Evolutionary conservation across 2,797 vertebrate species (phyloP), one percentile per base, ranked within the genome.

Genomic region (Prunella strophiata): DNA sequence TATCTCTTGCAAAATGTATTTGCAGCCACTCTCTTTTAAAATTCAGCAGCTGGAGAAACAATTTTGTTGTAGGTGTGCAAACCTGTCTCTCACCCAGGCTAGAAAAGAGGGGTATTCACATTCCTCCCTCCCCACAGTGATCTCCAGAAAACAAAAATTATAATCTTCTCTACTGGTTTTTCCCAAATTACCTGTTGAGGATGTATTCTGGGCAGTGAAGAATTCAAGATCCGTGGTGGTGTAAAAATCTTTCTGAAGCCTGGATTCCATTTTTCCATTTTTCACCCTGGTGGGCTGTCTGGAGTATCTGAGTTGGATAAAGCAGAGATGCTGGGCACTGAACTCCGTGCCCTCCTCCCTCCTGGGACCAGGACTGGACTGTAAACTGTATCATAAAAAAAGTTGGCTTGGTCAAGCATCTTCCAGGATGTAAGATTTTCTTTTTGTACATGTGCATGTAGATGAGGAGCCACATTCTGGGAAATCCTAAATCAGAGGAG

Each of bases 21-120:
- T 80, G 38, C 54, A 77, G 61, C 2, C 65, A 40, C 27, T 80
- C 80, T 58, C 51, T 59, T 85, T 79, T 48, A 77, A 88, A 88
- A 71, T 59, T 67, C 68, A 48, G 38, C 0, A 0, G 14, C 52
- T 51, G 72, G 32, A 76, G 52, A 74, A 67, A 36, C 0, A 2
- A 75, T 72, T 85, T 42, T 55, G 11, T 27, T 66, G 25, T 5
- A 65, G n/a, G 18, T 75, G 66, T 91, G 23, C 29, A 72, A 86
- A 85, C 7, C 45, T 65, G 62, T 62, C n/a, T 82, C 29, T 82
- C n/a, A 20, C 8, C 11, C 42, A 40, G 63, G n/a, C 32, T 42
- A 22, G 42, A 32, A 50, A 50, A 89, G 15, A 30, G 25, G 6
- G 11, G 4, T 1, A 5, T 71, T 93, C 59, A 45, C 20, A 66